Evolutionary conservation across 2,113 vertebrate genomes (phyloP), one percentile per base, ranked within the genome.

Genomic region (Periophthalmus modestus): DNA sequence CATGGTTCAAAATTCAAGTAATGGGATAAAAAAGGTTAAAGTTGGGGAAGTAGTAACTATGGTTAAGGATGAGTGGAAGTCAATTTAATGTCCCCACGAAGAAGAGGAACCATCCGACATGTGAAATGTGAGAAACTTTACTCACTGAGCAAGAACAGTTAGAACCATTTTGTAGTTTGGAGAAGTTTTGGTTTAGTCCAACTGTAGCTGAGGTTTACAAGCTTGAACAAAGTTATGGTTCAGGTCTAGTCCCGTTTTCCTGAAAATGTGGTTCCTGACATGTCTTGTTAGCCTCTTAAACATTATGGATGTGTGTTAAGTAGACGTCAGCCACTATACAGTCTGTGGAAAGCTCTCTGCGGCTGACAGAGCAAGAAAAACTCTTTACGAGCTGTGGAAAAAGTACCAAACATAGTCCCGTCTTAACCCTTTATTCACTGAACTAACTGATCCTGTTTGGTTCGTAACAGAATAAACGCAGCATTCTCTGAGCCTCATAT

Each of bases 381-480:
- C 16, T 71, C 73, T 84, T 85, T 82, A 75, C 66, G 78, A 81
- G 82, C 70, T 68, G 50, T 77, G 74, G 78, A 82, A 89, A 87
- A 85, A 68, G 68, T 1, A 81, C 73, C 76, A 75, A 85, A 84
- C 70, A 83, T 73, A 84, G 81, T 9, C 78, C 47, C 0, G n/a
- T 12, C 68, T 82, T 13, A 52, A 73, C 58, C 67, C 59, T 43
- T 82, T 33, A 61, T 70, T 61, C 72, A 57, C 54, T 36, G 69
- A 72, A 69, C 14, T 68, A 11, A 34, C 18, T 34, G 19, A 55
- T 21, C 50, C 81, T 69, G 46, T 70, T 76, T 62, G 74, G 62
- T 66, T 69, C 14, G 18, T 13, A 48, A 36, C 73, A 85, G 75
- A 69, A 77, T 62, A 62, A 81, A 87, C 75, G 87, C 19, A 7